Evolutionary conservation across 2,888 invertebrate genomes (phyloP), one percentile per base, ranked within the genome.

Genomic region (Branchipolynoe longqiensis): DNA sequence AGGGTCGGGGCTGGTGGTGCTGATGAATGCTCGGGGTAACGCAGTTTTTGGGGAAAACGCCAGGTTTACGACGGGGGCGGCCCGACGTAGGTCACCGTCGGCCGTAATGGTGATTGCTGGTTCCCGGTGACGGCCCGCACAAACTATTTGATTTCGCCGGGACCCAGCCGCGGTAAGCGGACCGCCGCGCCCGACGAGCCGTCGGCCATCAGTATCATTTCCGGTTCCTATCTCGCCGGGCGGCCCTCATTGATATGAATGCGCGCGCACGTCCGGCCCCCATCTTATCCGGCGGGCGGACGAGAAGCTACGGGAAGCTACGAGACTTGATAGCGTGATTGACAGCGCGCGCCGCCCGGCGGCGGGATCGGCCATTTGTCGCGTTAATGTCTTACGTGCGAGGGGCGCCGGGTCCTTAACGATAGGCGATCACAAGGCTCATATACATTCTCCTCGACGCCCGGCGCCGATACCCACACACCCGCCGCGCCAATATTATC

Each of bases 381-480:
- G 78, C 31, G 78, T 78, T 78, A 78, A 78, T 78, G 78, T 78
- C 78, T 78, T 78, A 78, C 78, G 78, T 78, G 78, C 41, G 78
- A 48, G 25, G 78, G 48, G 48, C 31, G 18, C 31, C 8, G n/a
- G n/a, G 78, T 78, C 78, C n/a, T 78, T 78, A 78, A 54, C 78
- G 78, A 78, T 78, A 54, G 78, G 48, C 78, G 78, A 78, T 78
- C 78, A 33, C n/a, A n/a, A n/a, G n/a, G n/a, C n/a, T n/a, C n/a
- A n/a, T n/a, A n/a, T n/a, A n/a, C n/a, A n/a, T n/a, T n/a, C n/a
- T n/a, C n/a, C n/a, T n/a, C n/a, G n/a, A n/a, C n/a, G n/a, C n/a
- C n/a, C 22, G 41, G 41, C 78, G 48, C 48, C 78, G 48, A 78
- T 78, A 78, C 54, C 41, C 48, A 78, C 48, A 54, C 48, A 41